These are phyloP conservation scores for Cyprinella venusta DNA, from an alignment of 2,797 vertebrate genomes.

Conservation along the genomic window DNA sequence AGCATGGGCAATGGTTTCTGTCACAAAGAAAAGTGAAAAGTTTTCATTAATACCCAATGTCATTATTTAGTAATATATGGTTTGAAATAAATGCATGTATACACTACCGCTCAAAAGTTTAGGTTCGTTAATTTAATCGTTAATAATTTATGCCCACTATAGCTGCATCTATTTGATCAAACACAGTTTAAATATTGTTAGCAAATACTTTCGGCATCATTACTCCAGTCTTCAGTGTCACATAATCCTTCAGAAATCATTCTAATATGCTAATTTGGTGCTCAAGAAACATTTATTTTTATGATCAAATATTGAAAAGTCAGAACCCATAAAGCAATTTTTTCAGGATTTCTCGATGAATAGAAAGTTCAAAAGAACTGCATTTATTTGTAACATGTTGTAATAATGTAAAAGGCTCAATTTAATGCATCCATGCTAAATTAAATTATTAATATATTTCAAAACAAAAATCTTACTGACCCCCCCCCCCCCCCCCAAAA, in stretches of 20 bases:
- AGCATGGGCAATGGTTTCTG: conserved; percentile 76
- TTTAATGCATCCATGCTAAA: neutral
- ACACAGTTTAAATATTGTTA: neutral
- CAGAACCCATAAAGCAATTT: neutral
- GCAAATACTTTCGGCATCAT: neutral
- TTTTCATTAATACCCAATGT: neutral
- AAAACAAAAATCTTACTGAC: no score
- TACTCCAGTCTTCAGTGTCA: neutral
- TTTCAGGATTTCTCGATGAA: neutral
- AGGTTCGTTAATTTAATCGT: neutral
- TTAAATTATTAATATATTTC: no score
- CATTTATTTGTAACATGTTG: neutral
- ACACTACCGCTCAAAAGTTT: neutral
- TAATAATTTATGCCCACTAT: no score
- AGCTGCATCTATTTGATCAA: neutral
- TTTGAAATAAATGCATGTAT: neutral
- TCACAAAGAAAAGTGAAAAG: conserved; percentile 14
- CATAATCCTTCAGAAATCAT: neutral
- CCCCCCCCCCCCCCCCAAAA: no score
- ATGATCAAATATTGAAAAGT: neutral
- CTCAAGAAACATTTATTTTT: neutral
- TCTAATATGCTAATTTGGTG: neutral
- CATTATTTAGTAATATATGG: neutral
- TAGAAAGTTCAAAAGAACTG: no score
- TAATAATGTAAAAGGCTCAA: neutral